Conservation (phyloP, 2,113 vertebrate species). For the Craseonycteris thonglongyai region DNA sequence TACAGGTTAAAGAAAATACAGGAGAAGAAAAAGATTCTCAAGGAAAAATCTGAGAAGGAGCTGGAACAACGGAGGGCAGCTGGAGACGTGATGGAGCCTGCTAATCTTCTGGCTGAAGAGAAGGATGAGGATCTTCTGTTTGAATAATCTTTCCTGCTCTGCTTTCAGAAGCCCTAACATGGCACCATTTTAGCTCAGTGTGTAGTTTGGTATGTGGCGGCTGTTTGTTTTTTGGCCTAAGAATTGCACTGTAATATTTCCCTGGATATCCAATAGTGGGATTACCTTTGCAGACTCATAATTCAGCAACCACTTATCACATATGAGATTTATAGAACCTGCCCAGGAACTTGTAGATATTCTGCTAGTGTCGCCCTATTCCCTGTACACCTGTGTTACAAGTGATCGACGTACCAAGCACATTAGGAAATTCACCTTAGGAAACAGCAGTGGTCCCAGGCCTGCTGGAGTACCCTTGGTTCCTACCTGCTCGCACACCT, state of each 20-base stretch:
- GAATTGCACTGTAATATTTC: constrained; percentile 70
- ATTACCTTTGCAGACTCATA: not conserved
- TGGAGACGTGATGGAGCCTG: constrained; percentile 85
- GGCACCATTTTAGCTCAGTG: constrained; percentile 49
- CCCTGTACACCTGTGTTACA: not conserved
- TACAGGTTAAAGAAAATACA: constrained; percentile 98
- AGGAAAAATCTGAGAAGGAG: constrained; percentile 88
- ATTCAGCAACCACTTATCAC: not conserved
- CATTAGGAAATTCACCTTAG: not conserved
- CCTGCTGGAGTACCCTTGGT: not conserved
- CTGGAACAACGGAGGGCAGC: constrained; percentile 82
- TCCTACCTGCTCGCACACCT: constrained; percentile 3
- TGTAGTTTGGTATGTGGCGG: constrained; percentile 66
- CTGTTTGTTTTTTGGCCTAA: constrained; percentile 61
- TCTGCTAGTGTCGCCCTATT: not conserved
- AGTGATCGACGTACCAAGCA: not conserved
- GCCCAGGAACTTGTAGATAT: not conserved
- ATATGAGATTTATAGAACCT: not conserved
- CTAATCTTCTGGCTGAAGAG: constrained; percentile 92
- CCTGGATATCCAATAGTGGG: not conserved
- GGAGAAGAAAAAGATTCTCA: constrained; percentile 97
- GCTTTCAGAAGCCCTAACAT: not conserved
- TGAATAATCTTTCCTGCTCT: constrained; percentile 80
- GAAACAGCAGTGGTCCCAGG: not conserved
- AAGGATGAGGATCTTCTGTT: constrained; percentile 96